Percentiles rank a stretch among this genome's conserved stretches.
phyloP scores from a whole-genome alignment of 53 echinoderm and acorn worm genomes.

The Holothuria scabra region DNA sequence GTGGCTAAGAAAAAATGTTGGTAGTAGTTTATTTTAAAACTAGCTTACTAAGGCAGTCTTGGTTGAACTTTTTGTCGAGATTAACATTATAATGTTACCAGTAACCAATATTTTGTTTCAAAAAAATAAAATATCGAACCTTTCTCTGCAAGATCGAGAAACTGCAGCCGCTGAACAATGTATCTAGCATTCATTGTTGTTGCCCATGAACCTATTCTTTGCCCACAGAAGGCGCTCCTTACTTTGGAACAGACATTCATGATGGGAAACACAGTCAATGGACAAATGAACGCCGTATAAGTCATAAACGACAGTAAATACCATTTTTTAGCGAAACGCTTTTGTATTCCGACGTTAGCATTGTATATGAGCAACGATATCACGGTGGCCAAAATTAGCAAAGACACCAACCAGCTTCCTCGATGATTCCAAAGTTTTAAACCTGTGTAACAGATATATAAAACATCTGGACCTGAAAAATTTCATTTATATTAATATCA shows the following conservation, averaged over 20 bases:
- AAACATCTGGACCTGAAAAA: no score
- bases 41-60: no score
- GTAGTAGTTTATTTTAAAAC: no score
- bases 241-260: slow-evolving; percentile 30
- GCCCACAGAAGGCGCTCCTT: neutral
- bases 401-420: slow-evolving; percentile 15
- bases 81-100: no score
- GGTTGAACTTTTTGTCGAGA: no score
- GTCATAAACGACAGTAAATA: neutral
- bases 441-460: slow-evolving; percentile 44
- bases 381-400: neutral
- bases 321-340: slow-evolving; percentile 1
- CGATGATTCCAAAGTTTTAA: slow-evolving; percentile 52
- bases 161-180: slow-evolving; percentile 26
- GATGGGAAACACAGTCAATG: slow-evolving; percentile 13
- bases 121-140: neutral
- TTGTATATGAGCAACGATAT: neutral
- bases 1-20: no score
- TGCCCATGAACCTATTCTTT: neutral
- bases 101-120: no score
- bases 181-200: neutral
- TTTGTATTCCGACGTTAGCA: neutral
- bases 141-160: neutral
- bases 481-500: no score
- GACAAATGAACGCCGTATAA: slow-evolving; percentile 12